Conservation (phyloP, 1,140 invertebrate genomes). For the Adoxophyes honmai region DNA sequence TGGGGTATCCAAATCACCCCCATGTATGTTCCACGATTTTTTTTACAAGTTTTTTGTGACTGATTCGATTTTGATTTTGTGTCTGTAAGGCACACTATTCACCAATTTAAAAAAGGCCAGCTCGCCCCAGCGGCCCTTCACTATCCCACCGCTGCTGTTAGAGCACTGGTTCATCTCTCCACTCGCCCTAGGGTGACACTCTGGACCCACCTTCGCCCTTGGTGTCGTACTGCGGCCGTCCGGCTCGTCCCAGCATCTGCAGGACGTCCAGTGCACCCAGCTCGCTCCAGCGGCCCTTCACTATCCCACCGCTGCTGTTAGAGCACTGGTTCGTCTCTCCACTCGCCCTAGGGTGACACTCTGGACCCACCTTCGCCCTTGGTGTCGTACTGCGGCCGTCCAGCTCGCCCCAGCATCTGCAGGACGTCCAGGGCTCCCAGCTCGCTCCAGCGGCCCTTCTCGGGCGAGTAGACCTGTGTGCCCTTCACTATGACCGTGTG, state of each 20-base stretch:
- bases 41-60: no score
- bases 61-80: no score
- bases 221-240: conserved; percentile 98
- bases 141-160: no score
- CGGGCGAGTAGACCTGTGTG: conserved; percentile 98
- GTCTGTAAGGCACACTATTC: no score
- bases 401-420: conserved; percentile 98
- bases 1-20: no score
- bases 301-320: no score
- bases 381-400: conserved; percentile 98
- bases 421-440: conserved; percentile 97
- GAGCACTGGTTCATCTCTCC: no score
- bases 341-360: no score
- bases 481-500: conserved; percentile 99
- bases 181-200: no score
- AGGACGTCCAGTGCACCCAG: conserved; percentile 97
- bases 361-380: conserved; percentile 94
- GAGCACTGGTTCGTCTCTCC: no score
- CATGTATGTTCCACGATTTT: no score
- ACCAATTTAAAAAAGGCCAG: no score
- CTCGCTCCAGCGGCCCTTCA: conserved; percentile 98
- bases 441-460: conserved; percentile 99
- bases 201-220: conserved; percentile 96
- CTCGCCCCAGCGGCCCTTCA: background rate
- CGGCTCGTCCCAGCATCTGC: conserved; percentile 98